Evolutionary conservation across 2,113 vertebrate species (phyloP).

Genomic region (Mustelus asterias): DNA sequence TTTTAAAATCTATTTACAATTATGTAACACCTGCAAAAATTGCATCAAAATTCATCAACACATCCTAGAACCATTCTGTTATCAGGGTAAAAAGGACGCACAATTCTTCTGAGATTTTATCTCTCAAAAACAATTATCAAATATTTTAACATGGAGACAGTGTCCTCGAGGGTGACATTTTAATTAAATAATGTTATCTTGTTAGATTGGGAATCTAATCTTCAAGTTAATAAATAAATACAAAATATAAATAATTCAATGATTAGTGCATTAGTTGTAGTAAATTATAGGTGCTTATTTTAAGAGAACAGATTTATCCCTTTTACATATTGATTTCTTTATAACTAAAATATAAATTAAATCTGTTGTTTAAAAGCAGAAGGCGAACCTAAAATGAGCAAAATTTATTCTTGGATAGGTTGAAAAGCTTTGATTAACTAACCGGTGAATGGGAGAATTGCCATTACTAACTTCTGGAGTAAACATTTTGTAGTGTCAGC

Average conservation of each 20-base stretch:
- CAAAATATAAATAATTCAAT: conserved; percentile 29
- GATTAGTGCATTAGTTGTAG: conserved; percentile 35
- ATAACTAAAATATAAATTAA: conserved; percentile 10
- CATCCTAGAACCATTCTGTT: no score
- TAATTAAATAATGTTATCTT: conserved; percentile 17
- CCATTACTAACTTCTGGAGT: background rate
- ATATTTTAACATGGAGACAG: background rate
- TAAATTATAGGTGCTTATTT: background rate
- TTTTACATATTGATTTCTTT: conserved; percentile 17
- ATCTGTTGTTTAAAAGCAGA: background rate
- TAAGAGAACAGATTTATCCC: conserved; percentile 8
- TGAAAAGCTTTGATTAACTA: background rate
- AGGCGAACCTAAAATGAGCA: background rate
- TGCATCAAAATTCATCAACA: background rate
- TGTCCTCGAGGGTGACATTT: background rate
- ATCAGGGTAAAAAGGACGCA: background rate
- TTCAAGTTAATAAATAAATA: conserved; percentile 33
- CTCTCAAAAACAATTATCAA: conserved; percentile 19
- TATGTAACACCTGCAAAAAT: background rate
- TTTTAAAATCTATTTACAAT: background rate
- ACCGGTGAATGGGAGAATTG: background rate
- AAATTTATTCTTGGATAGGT: background rate
- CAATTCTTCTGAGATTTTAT: background rate
- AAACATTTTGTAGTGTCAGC: background rate
- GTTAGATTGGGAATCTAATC: conserved; percentile 33